Percentiles rank a stretch among this genome's conserved stretches.
Evolutionary conservation across 2,113 vertebrate genomes (phyloP).

Genomic region (Atrichornis clamosus): DNA sequence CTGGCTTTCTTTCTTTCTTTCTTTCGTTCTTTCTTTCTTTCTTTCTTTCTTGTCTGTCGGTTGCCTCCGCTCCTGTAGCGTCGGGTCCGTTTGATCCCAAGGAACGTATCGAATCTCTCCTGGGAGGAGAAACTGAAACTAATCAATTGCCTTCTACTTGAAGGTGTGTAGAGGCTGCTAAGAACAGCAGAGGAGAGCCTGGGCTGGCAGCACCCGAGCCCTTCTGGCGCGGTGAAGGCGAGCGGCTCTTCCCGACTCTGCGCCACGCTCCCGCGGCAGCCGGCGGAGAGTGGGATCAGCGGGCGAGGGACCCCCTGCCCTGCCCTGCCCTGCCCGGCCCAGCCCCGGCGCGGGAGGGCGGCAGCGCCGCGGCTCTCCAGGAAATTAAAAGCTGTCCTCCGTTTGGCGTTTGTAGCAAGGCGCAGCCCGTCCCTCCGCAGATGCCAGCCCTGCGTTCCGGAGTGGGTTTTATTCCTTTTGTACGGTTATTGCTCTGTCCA

Average conservation of each 20-base stretch:
- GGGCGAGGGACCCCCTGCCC: background rate
- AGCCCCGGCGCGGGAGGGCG: background rate
- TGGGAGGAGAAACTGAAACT: conserved; percentile 74
- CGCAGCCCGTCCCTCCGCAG: background rate
- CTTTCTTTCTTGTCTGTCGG: background rate
- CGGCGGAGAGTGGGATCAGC: too few relatives aligned
- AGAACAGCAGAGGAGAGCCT: conserved; percentile 18
- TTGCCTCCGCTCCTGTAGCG: background rate
- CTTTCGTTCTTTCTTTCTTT: fast-evolving
- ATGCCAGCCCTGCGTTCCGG: background rate
- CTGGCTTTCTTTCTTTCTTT: too few relatives aligned
- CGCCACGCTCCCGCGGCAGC: background rate
- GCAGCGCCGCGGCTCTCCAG: background rate
- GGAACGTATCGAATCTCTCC: conserved; percentile 68
- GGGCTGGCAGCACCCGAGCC: background rate
- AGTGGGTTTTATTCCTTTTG: background rate
- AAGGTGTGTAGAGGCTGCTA: conserved; percentile 61
- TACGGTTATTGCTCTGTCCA: background rate
- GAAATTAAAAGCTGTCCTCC: background rate
- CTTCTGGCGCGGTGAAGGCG: background rate
- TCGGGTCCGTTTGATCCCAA: conserved; percentile 62
- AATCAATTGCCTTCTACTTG: conserved; percentile 74
- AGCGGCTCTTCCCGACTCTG: background rate
- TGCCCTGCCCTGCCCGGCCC: background rate
- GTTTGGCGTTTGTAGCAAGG: background rate